phyloP scores from a whole-genome alignment of 2,113 vertebrate genomes.

The Lepisosteus osseus region DNA sequence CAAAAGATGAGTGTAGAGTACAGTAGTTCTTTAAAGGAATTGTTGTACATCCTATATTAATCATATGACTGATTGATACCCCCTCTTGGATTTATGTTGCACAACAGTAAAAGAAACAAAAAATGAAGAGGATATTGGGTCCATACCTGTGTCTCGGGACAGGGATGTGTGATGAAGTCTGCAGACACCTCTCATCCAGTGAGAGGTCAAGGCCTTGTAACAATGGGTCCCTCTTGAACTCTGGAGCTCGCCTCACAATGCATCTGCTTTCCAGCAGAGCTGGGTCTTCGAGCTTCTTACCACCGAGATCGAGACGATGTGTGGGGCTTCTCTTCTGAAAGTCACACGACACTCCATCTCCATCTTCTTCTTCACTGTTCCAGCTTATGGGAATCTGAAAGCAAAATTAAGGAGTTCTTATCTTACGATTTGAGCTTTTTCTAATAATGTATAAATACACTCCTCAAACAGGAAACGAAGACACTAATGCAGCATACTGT shows the following conservation, averaged over 20 bases:
- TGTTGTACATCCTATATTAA: background rate
- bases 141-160: conserved; percentile 69
- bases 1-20: too few species aligned
- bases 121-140: too few species aligned
- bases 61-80: background rate
- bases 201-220: conserved; percentile 36
- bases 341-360: conserved; percentile 40
- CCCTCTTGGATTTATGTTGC: background rate
- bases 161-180: conserved; percentile 64
- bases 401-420: background rate
- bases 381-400: conserved; percentile 37
- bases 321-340: conserved; percentile 62
- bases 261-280: conserved; percentile 59
- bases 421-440: too few species aligned
- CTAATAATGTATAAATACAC: too few species aligned
- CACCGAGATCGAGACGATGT: conserved; percentile 52
- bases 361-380: conserved; percentile 47
- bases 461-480: too few species aligned
- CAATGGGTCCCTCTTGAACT: conserved; percentile 29
- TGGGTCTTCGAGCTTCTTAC: conserved; percentile 51
- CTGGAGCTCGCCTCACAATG: conserved; percentile 49
- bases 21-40: too few species aligned
- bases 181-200: conserved; percentile 41
- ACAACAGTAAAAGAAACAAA: background rate
- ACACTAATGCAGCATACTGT: too few species aligned